Base-by-base conservation (phyloP, 2,113 vertebrate species). In the Heterotilapia buettikoferi region DNA sequence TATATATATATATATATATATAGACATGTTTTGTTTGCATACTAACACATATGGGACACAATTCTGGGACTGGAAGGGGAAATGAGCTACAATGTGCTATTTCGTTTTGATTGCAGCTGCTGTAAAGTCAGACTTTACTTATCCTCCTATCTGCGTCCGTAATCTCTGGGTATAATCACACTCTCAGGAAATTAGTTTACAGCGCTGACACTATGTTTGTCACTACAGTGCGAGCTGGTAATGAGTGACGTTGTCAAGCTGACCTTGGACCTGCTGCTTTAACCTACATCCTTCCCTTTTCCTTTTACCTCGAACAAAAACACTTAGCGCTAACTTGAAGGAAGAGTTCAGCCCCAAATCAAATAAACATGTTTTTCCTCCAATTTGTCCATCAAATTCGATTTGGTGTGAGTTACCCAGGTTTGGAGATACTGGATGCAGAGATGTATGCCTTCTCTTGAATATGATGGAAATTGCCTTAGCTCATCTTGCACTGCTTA, bases 261-360 rank as follows among this genome's bases (percentile, higher is more conserved):
- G 80, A 92, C 85, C 86, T 63, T 56, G n/a, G 82, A 45, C 53
- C 83, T 43, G 57, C 57, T 9, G 54, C 83, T 86, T 84, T 83
- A 85, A 92, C 92, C 80, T 63, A 82, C 87, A 93, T 93, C 90
- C 87, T 89, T 90, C 73, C 82, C 38, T 73, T 88, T 43, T 82
- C 38, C 50, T 18, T 52, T 53, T 36, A 52, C 53, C 52, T 81
- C 13, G 38, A 81, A 56, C 81, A 87, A 80, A 89, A 90, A 88
- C 82, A 86, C 71, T 71, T 29, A 1, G 18, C 29, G 8, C 52
- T 10, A 68, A 59, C 31, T 68, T 53, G 29, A 78, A 78, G 73
- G 45, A 78, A 52, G 18, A 52, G 10, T 33, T 78, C 26, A 19
- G 10, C 16, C 45, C 3, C 2, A n/a, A 52, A 52, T 33, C 73